Evolutionary conservation across 2,888 invertebrate species (phyloP), one percentile per base, ranked within the genome.

Genomic region (Zhengitettix transpicula): DNA sequence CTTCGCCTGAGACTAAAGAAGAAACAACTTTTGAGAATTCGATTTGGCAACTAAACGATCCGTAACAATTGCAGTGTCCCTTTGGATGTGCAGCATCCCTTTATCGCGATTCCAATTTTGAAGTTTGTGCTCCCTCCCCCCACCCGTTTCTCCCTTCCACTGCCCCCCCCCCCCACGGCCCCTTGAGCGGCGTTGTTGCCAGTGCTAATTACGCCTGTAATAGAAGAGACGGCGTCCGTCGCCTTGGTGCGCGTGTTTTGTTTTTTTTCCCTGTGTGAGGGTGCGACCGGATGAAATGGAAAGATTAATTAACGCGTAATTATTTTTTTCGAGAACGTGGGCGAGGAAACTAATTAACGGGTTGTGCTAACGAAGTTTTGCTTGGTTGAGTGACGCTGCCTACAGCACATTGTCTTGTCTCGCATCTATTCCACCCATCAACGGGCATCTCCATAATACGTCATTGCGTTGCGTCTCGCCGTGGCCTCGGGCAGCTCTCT

Each of bases 201-300:
- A 47, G n/a, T 47, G 47, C n/a, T 47, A 47, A 47, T 47, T 47
- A 47, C 47, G 47, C 47, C 47, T 14, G 47, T 47, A 47, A 47
- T 47, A 47, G 47, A 47, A 47, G 47, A 47, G 47, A 47, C 47
- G 47, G 47, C 47, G 47, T 28, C 47, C 47, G n/a, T 47, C 47
- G 47, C 47, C 47, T 28, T 28, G 28, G 28, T 28, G 28, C 28
- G 47, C 14, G 14, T 47, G 47, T 67, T 66, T 58, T 67, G 69
- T 68, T 65, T 16, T 55, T 60, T 63, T 64, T 61, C 65, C 62
- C 63, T 41, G 59, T 58, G 64, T 66, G 44, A 52, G 55, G 58
- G 58, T 41, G 60, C 28, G 51, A 58, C 28, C 41, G 60, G 58
- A 54, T 55, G 58, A 44, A 58, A 53, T 42, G 52, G 59, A 59